Conservation (phyloP, 2,888 invertebrate species). For the Caenorhabditis sinica region DNA sequence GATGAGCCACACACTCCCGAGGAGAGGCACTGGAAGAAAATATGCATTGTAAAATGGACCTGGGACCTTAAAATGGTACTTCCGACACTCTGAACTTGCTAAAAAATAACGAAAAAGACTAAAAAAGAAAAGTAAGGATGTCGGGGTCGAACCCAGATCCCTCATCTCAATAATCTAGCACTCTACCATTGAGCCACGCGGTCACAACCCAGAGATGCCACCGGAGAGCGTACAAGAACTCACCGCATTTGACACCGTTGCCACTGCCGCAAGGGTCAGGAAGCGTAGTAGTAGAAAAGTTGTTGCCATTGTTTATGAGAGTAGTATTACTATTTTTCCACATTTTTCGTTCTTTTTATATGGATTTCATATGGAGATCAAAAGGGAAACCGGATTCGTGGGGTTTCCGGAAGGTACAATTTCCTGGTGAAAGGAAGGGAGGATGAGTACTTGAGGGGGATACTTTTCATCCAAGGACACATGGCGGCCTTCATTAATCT, state of each 20-base stretch:
- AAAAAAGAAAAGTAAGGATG: not conserved
- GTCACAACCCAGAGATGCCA: no score
- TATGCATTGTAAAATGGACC: no score
- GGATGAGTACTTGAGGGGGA: slow-evolving; percentile 29
- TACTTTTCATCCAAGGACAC: slow-evolving; percentile 26
- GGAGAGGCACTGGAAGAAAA: slow-evolving; percentile 70
- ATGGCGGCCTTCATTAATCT: slow-evolving; percentile 46
- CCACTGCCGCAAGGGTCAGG: not conserved
- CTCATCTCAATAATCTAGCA: not conserved
- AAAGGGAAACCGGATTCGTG: slow-evolving; percentile 32
- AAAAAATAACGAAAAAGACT: slow-evolving; percentile 32
- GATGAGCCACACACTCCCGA: slow-evolving; percentile 80
- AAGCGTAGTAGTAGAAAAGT: not conserved
- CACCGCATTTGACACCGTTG: slow-evolving; percentile 16
- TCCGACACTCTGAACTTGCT: no score
- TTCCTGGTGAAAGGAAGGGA: not conserved
- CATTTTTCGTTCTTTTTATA: slow-evolving; percentile 30
- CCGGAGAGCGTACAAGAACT: not conserved
- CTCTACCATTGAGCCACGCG: slow-evolving; percentile 1
- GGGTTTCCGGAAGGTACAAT: slow-evolving; percentile 28
- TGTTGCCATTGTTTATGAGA: not conserved
- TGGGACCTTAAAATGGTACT: no score
- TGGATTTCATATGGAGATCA: slow-evolving; percentile 29
- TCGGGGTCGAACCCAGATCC: not conserved
- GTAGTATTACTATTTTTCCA: not conserved